These are phyloP conservation scores for Picathartes gymnocephalus DNA, from an alignment of 2,113 vertebrate genomes.

Conservation along the genomic window DNA sequence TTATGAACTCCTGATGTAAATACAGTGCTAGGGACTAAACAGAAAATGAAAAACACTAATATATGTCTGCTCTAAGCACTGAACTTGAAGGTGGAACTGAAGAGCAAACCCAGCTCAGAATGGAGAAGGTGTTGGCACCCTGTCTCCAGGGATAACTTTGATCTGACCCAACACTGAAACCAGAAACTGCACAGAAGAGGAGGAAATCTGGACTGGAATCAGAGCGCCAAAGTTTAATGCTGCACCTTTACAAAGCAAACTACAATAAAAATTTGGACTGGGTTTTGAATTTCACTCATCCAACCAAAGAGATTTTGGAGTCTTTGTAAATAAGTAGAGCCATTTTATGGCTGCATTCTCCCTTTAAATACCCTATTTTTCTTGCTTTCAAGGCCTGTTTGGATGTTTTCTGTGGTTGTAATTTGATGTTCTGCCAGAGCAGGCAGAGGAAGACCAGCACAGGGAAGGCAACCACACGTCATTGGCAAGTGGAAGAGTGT, in stretches of 20 bases:
- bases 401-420: background rate
- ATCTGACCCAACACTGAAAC: background rate
- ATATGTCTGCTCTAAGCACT: background rate
- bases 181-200: background rate
- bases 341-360: background rate
- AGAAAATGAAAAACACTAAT: background rate
- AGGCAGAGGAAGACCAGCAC: background rate
- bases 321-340: background rate
- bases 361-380: background rate
- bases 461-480: background rate
- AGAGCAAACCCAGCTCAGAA: background rate
- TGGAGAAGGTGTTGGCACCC: background rate
- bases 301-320: background rate
- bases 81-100: background rate
- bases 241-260: background rate
- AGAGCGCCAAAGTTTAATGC: background rate
- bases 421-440: background rate
- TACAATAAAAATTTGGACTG: background rate
- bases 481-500: background rate
- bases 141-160: background rate
- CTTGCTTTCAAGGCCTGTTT: background rate
- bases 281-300: background rate
- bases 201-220: background rate
- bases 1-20: background rate
- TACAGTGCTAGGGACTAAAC: background rate